Percentiles rank a stretch among this genome's conserved stretches.
These are phyloP conservation scores for Samia ricini DNA, from an alignment of 1,140 invertebrate genomes.

Conservation along the genomic window DNA sequence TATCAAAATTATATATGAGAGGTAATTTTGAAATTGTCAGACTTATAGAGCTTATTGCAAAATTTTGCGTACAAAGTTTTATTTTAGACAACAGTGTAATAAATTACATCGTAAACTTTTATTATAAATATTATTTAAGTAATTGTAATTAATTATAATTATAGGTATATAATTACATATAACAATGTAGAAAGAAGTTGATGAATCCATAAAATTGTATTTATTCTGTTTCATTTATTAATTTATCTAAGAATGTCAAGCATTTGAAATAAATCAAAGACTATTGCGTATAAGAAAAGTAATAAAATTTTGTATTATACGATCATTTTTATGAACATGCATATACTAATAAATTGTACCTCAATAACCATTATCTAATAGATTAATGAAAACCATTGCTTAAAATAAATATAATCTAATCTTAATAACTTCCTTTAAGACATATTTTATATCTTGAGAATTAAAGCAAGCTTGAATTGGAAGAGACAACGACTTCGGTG, in stretches of 20 bases:
- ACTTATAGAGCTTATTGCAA: no score
- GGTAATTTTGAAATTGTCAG: no score
- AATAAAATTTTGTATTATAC: background rate
- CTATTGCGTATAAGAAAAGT: background rate
- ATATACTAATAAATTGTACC: background rate
- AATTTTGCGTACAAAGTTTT: no score
- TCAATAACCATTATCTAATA: conserved; percentile 3
- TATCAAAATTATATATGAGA: no score
- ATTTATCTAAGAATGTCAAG: background rate
- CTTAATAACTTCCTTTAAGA: conserved; percentile 19
- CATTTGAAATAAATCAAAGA: background rate
- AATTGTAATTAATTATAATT: no score
- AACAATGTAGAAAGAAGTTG: no score
- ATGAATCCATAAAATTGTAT: no score
- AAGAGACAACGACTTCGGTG: conserved; percentile 23
- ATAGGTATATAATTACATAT: no score
- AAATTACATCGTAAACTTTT: no score
- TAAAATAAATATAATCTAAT: conserved; percentile 18
- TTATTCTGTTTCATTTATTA: background rate
- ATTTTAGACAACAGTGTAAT: no score
- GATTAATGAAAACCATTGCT: conserved; percentile 10
- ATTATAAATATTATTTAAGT: no score
- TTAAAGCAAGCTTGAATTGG: conserved; percentile 20
- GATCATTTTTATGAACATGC: background rate
- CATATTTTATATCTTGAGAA: conserved; percentile 16